Base-by-base conservation (phyloP, 2,113 vertebrate genomes). In the Leptobrachium ailaonicum region DNA sequence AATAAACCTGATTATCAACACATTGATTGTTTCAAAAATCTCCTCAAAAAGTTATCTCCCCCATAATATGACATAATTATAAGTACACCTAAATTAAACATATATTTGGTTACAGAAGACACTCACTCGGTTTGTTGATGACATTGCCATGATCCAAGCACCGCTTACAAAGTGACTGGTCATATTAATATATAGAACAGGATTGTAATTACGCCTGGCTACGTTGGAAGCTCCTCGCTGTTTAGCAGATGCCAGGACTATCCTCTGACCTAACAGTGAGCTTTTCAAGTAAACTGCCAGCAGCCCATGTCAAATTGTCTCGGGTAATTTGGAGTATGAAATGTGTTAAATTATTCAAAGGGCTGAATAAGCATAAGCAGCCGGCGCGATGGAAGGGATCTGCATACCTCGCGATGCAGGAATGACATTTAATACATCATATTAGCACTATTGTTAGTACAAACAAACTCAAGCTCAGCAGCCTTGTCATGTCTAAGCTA, bases 291-390 rank as follows among this genome's bases (percentile, higher is more conserved):
- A 91, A 92, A 90, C 91, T 92, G 90, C 91, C 90, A 94, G 89
- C 84, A 91, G 91, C 88, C 93, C 91, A 81, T 90, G 82, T 94
- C 93, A 93, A 94, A 95, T 92, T 90, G 93, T 95, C 89, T 92
- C 88, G 92, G 89, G 91, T 92, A 93, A 95, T 96, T 96, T 94
- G 92, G 93, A 94, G 92, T 92, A 92, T 93, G 93, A 96, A 95
- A 95, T 94, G 92, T 91, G 92, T 88, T 92, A 91, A 93, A 94
- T 94, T 93, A 95, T 95, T 95, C 92, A 95, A 95, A 95, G 90
- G 91, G 94, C 95, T 98, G 95, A 96, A 95, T 96, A 95, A 96
- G 95, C 96, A 96, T 93, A 95, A 96, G 91, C 85, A 92, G 88
- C 90, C 90, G 85, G 87, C 88, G 88, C 88, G 88, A 87, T 87